Conservation (phyloP, 2,113 vertebrate species). For the zebrafish (Danio rerio) region DNA sequence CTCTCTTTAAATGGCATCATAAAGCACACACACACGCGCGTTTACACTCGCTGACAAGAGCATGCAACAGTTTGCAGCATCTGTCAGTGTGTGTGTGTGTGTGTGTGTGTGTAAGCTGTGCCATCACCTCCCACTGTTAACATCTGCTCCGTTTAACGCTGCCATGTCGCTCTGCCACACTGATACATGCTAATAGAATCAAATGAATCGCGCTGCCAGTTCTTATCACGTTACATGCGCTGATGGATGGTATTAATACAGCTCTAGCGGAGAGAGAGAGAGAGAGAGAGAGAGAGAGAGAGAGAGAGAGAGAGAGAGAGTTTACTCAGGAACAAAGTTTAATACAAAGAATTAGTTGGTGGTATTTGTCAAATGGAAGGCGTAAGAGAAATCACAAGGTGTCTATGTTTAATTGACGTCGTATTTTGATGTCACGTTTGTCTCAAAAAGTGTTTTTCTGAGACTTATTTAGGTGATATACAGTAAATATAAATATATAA, state of each 20-base stretch:
- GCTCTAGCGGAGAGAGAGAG: not conserved
- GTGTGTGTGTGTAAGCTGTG: constrained; percentile 68
- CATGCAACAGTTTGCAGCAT: constrained; percentile 85
- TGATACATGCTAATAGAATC: constrained; percentile 63
- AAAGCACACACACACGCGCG: constrained; percentile 64
- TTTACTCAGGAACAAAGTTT: too few relatives aligned
- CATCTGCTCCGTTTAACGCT: constrained; percentile 83
- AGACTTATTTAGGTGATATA: too few relatives aligned
- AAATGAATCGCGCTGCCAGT: constrained; percentile 62
- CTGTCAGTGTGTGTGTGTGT: constrained; percentile 64
- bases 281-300: not conserved
- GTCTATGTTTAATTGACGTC: too few relatives aligned
- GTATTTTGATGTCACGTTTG: too few relatives aligned
- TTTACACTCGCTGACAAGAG: constrained; percentile 71
- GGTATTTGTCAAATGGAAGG: too few relatives aligned
- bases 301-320: too few relatives aligned
- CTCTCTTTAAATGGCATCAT: constrained; percentile 73
- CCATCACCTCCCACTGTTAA: constrained; percentile 87
- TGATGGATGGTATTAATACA: constrained; percentile 51
- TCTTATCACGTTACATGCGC: constrained; percentile 51
- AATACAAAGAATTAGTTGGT: too few relatives aligned
- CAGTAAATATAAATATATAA: too few relatives aligned
- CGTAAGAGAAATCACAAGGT: too few relatives aligned
- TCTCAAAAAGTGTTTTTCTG: too few relatives aligned
- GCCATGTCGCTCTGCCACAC: constrained; percentile 61